Evolutionary conservation across 1,140 invertebrate species (phyloP).

Genomic region (Lasioglossum baleicum): DNA sequence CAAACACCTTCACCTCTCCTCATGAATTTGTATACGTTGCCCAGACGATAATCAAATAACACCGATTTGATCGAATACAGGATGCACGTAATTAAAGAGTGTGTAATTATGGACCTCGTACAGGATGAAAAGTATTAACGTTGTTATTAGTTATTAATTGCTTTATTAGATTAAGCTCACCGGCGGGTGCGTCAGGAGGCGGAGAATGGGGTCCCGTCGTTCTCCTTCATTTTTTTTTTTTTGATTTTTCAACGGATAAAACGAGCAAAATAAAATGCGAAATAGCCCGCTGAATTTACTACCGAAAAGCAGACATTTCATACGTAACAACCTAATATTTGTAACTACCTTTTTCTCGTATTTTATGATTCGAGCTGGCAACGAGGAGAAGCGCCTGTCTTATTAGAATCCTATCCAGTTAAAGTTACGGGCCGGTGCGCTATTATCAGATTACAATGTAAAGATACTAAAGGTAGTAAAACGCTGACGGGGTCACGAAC

Average conservation of each 20-base stretch:
- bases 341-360: background rate
- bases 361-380: conserved; percentile 7
- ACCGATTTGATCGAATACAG: conserved; percentile 60
- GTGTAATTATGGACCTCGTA: conserved; percentile 61
- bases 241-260: conserved; percentile 2
- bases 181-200: conserved; percentile 16
- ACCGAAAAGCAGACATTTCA: no score
- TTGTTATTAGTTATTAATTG: conserved; percentile 67
- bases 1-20: conserved; percentile 59
- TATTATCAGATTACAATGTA: conserved; percentile 74
- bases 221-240: background rate
- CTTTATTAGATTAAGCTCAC: conserved; percentile 69
- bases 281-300: background rate
- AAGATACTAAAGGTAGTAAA: conserved; percentile 73
- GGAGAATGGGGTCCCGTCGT: conserved; percentile 12
- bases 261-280: background rate
- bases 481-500: conserved; percentile 72
- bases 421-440: conserved; percentile 69
- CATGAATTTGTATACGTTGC: conserved; percentile 49
- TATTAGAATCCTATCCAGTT: conserved; percentile 58
- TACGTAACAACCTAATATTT: background rate
- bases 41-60: conserved; percentile 69
- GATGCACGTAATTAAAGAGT: conserved; percentile 68
- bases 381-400: conserved; percentile 36
- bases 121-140: conserved; percentile 57